phyloP scores from a whole-genome alignment of 1,140 invertebrate species.

The Gonatopus flavifemur region DNA sequence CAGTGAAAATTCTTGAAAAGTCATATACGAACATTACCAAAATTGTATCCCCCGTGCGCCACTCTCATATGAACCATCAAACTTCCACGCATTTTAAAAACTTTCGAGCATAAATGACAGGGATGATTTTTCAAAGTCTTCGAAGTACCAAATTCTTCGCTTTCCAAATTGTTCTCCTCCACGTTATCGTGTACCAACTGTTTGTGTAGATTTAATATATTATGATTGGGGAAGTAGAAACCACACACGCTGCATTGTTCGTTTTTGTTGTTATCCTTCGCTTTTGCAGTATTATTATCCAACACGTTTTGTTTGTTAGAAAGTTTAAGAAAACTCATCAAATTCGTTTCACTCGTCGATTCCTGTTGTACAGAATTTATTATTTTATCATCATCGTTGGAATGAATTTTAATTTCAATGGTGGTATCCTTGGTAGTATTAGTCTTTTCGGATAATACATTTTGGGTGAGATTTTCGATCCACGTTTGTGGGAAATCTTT shows the following conservation, averaged over 20 bases:
- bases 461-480: too few species aligned
- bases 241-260: constrained; percentile 72
- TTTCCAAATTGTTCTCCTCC: constrained; percentile 50
- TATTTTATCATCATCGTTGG: too few species aligned
- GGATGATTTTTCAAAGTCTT: constrained; percentile 62
- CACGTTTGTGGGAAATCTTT: too few species aligned
- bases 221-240: constrained; percentile 68
- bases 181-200: constrained; percentile 71
- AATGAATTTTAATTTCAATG: too few species aligned
- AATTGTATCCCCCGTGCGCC: constrained; percentile 65
- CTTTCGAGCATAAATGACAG: constrained; percentile 77
- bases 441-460: too few species aligned
- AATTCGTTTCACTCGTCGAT: too few species aligned
- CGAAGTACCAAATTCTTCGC: constrained; percentile 33
- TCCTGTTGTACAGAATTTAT: too few species aligned
- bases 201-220: constrained; percentile 72
- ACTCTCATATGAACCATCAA: constrained; percentile 80
- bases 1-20: constrained; percentile 1
- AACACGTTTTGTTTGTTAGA: too few species aligned
- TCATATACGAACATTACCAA: constrained; percentile 29
- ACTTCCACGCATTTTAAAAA: constrained; percentile 79
- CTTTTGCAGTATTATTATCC: too few species aligned
- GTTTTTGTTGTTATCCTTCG: too few species aligned
- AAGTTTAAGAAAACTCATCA: too few species aligned
- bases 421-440: too few species aligned